Base-by-base conservation (phyloP, 2,113 vertebrate genomes). In the Scytalopus superciliaris region DNA sequence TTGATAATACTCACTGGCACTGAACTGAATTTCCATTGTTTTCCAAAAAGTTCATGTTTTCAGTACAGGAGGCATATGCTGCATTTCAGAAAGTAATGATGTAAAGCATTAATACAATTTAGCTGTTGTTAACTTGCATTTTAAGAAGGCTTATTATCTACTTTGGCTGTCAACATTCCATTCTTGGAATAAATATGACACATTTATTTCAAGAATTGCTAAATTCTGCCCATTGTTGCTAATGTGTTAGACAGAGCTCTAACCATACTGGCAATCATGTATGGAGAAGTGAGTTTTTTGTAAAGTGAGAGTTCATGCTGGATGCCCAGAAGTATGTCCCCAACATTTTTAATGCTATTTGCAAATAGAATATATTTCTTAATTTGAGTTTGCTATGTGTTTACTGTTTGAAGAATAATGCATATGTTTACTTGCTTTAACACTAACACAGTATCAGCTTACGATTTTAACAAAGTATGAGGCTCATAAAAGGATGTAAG, bases 231-330 rank as follows among this genome's bases (percentile, higher is more conserved):
- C 5, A 0, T 39, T 40, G 22, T 50, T 83, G 37, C 57, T 64
- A 35, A 31, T n/a, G 21, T 35, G 10, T 50, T 27, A 35, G 39
- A 19, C 24, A 30, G 33, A 62, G 45, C 31, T 81, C 70, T 47
- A 3, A 35, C 28, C 44, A 2, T 7, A 30, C 23, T 31, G 55
- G n/a, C 3, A 3, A 4, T 28, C 3, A 0, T 2, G 0, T 45
- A 10, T 18, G n/a, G 42, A 73, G 35, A 74, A 83, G 45, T 13
- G 2, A 77, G 56, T 19, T 13, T 14, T 55, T 55, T 49, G 63
- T 57, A 30, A 53, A 77, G 18, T 39, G 42, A 49, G 42, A 28
- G 6, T 30, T 91, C 12, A 3, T 22, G 33, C 25, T 77, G 45
- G 24, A 49, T 75, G 22, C 15, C 56, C 11, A 59, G 63, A 80